Evolutionary conservation across 2,113 vertebrate species (phyloP).

Genomic region (Notothenia coriiceps): DNA sequence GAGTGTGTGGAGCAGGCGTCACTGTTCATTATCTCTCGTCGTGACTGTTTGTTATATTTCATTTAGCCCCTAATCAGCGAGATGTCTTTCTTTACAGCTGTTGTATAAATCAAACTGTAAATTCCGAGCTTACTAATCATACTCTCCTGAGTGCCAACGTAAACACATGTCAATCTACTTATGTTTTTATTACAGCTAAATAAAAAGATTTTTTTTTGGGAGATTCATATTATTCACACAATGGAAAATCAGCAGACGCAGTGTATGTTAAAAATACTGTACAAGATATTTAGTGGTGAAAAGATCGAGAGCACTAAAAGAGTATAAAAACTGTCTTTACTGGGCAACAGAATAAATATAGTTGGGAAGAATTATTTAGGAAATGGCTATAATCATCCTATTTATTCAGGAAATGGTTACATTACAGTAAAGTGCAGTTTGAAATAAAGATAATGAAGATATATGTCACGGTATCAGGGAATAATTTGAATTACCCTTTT

Average conservation of each 20-base stretch:
- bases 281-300: slow-evolving; percentile 18
- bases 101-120: slow-evolving; percentile 44
- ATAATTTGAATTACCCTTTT: slow-evolving; percentile 62
- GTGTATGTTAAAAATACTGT: neutral
- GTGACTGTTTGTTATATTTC: slow-evolving; percentile 55
- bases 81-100: slow-evolving; percentile 43
- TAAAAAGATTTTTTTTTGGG: slow-evolving; percentile 35
- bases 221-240: neutral
- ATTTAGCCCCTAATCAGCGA: slow-evolving; percentile 60
- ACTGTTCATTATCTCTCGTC: slow-evolving; percentile 52
- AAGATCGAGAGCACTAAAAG: slow-evolving; percentile 27
- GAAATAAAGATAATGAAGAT: slow-evolving; percentile 73
- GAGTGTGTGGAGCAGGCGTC: slow-evolving; percentile 35
- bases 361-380: slow-evolving; percentile 65
- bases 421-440: slow-evolving; percentile 46
- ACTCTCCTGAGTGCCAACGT: slow-evolving; percentile 34
- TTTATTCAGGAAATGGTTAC: slow-evolving; percentile 66
- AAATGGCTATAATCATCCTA: slow-evolving; percentile 73
- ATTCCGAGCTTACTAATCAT: slow-evolving; percentile 53
- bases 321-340: slow-evolving; percentile 49
- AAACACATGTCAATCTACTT: slow-evolving; percentile 38
- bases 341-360: slow-evolving; percentile 60
- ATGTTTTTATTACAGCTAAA: slow-evolving; percentile 42
- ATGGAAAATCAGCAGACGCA: slow-evolving; percentile 19
- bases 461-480: slow-evolving; percentile 53